A percentile compares a stretch with the other conserved stretches of the same genome.
These are phyloP conservation scores for Mobula birostris DNA, from an alignment of 2,113 vertebrate species.

Conservation along the genomic window DNA sequence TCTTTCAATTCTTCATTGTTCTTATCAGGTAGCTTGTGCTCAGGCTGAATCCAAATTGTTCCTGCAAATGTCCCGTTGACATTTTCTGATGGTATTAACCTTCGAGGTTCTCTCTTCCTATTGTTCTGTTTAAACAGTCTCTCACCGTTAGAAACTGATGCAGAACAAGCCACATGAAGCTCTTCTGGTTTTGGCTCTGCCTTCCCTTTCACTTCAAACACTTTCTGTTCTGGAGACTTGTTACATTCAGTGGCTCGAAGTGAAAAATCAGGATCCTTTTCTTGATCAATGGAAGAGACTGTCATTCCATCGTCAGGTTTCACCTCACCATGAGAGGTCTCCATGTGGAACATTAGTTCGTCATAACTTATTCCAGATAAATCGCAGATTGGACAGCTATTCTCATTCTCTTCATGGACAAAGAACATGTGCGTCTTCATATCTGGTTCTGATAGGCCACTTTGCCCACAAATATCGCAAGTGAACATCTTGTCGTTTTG, in stretches of 20 bases:
- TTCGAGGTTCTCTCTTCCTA: background rate
- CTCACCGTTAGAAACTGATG: background rate
- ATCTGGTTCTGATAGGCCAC: conserved; percentile 56
- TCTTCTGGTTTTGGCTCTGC: background rate
- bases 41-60: background rate
- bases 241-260: background rate
- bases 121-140: background rate
- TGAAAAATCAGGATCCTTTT: background rate
- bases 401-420: conserved; percentile 54
- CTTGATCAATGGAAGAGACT: background rate
- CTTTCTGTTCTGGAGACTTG: background rate
- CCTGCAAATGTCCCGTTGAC: background rate
- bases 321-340: conserved; percentile 56
- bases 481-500: conserved; percentile 53
- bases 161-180: background rate
- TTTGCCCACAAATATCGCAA: conserved; percentile 68
- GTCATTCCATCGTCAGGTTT: background rate
- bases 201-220: background rate
- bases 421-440: conserved; percentile 58
- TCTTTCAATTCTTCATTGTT: conserved; percentile 38
- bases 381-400: conserved; percentile 61
- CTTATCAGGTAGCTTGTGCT: background rate
- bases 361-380: conserved; percentile 58
- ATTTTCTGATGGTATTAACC: background rate
- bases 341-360: conserved; percentile 61